phyloP scores from a whole-genome alignment of 2,888 invertebrate species.

The Thera britannica region DNA sequence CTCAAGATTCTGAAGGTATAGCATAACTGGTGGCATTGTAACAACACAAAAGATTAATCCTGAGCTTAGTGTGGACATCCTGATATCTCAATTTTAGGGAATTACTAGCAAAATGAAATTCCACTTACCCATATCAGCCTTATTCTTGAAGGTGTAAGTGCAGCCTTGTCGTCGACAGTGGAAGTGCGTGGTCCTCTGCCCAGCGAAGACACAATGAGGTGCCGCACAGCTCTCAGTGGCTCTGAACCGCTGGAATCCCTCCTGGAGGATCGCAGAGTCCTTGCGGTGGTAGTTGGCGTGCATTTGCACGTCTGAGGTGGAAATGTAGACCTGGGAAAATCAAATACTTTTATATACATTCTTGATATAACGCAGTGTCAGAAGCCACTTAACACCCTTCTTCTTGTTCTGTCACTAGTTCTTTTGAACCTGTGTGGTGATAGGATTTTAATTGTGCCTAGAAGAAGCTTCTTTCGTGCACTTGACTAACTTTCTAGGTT shows the following conservation, averaged over 20 bases:
- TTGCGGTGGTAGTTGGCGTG: slow-evolving; percentile 99
- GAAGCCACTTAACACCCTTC: too few species aligned
- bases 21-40: too few species aligned
- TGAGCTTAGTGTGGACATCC: too few species aligned
- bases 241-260: slow-evolving; percentile 98
- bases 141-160: slow-evolving; percentile 98
- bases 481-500: too few species aligned
- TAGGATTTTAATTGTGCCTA: too few species aligned
- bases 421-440: too few species aligned
- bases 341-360: background rate
- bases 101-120: background rate
- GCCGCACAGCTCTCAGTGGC: slow-evolving; percentile 98
- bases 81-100: too few species aligned
- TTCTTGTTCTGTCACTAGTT: too few species aligned
- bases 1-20: too few species aligned
- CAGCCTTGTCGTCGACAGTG: slow-evolving; percentile 97
- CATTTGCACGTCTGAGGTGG: slow-evolving; percentile 99
- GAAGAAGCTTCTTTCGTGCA: too few species aligned
- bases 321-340: slow-evolving; percentile 91
- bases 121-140: slow-evolving; percentile 98
- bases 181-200: slow-evolving; percentile 98
- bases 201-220: slow-evolving; percentile 95
- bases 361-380: too few species aligned
- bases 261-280: slow-evolving; percentile 98
- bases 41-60: too few species aligned